Base-by-base conservation (phyloP, 92 coral and sea anemone species). In the Blastomussa wellsi region DNA sequence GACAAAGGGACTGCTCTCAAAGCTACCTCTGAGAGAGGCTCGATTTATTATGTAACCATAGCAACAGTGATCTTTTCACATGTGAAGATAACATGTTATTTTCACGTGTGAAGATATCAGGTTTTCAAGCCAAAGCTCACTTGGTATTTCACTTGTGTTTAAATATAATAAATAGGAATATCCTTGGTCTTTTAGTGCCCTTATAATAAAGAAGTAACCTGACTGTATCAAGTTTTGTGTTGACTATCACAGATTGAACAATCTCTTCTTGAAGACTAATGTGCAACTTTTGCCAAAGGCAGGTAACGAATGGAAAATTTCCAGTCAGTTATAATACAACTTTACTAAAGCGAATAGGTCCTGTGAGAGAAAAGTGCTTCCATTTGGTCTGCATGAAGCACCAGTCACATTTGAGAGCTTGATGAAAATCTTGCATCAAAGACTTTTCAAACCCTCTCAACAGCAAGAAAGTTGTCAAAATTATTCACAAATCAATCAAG, bases 331-430 rank as follows among this genome's bases (percentile, higher is more conserved):
- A 28, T 24, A 62, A 29, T 62, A 2, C 68, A 62, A 1, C 32
- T 28, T 62, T 3, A 62, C 33, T 62, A 17, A 15, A 62, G 33
- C 8, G 22, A 39, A 24, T 10, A 13, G 10, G 53, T 12, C 15
- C 47, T 72, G 16, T 44, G 24, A 36, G 32, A 26, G 1, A 8
- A 33, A 6, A 36, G 22, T 78, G n/a, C 24, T n/a, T n/a, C 36
- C 52, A 28, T 78, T 51, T 53, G 79, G 86, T 13, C 41, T 71
- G 16, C 22, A 36, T 16, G 60, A 75, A 31, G 19, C 19, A n/a
- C 71, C 77, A 68, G 49, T 51, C 69, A 67, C 57, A 68, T 78
- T 57, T 59, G 19, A 57, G 33, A 11, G 66, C 52, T 13, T 57
- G 7, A 70, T 70, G 75, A 16, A 22, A 37, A 70, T 37, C 14